Evolutionary conservation across 2,888 invertebrate species (phyloP), one percentile per base, ranked within the genome.

Genomic region (Drosophila atripex): DNA sequence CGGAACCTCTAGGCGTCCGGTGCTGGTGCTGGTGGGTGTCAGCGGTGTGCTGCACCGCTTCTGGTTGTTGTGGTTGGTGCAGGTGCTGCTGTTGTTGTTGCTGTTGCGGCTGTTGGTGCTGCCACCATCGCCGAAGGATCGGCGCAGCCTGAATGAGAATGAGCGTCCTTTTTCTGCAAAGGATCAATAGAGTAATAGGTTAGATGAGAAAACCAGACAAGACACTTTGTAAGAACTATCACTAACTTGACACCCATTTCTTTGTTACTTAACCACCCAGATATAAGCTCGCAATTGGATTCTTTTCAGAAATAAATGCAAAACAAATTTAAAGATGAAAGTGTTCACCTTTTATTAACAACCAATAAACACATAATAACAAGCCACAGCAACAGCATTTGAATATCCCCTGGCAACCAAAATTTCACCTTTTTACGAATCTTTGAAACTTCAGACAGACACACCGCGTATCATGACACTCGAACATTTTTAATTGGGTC

Each of bases 71-170:
- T 86, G 79, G 32, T 90, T 89, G 71, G 90, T 90, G 58, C 90
- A 89, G 56, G 89, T 90, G 76, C 90, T 90, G 77, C 90, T 90
- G 53, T 90, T 90, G 74, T 90, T 90, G 83, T 90, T 90, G 78
- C 90, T 90, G 32, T 90, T 90, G 23, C 86, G 84, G 47, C 90
- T 90, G 38, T 90, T 84, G 23, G 90, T 90, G 74, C 90, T 90
- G 78, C 90, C 90, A 7, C 88, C 89, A 63, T 90, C 90, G 51
- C 90, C 90, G 50, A 89, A 86, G 28, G 89, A 88, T 41, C 90
- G 89, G 11, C 90, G 88, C 69, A 90, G 71, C 9, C 90, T 90
- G 77, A 90, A 90, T 54, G 90, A 90, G 71, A 90, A 90, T 16
- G 90, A 83, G 56, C 90, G 90, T 86, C 28, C 28, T 9, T 90